A percentile compares a stretch with the other conserved stretches of the same genome.
These are phyloP conservation scores for Triplophysa bombifrons DNA, from an alignment of 2,797 vertebrate species.

Conservation along the genomic window DNA sequence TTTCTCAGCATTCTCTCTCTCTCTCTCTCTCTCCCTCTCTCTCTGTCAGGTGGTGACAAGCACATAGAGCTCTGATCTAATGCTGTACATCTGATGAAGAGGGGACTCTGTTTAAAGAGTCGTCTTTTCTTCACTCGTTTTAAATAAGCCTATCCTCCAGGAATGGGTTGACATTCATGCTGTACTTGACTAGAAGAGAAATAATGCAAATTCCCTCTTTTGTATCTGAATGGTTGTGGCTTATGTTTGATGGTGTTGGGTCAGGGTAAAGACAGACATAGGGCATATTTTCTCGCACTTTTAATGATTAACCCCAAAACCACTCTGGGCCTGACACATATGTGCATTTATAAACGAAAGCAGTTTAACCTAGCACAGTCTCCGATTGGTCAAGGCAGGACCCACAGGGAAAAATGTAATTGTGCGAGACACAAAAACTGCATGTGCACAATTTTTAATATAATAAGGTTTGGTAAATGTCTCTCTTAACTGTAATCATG, in stretches of 20 bases:
- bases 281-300: background rate
- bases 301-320: slow-evolving; percentile 2
- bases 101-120: slow-evolving; percentile 82
- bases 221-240: slow-evolving; percentile 14
- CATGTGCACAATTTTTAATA: slow-evolving; percentile 22
- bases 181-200: slow-evolving; percentile 51
- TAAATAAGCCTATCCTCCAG: slow-evolving; percentile 54
- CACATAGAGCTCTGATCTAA: slow-evolving; percentile 85
- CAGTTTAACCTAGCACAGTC: background rate
- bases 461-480: slow-evolving; percentile 9
- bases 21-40: slow-evolving; percentile 6
- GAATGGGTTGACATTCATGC: slow-evolving; percentile 51
- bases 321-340: background rate
- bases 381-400: background rate
- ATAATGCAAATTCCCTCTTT: slow-evolving; percentile 22
- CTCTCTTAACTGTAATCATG: slow-evolving; percentile 1
- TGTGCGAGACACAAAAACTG: background rate
- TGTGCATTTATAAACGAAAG: background rate
- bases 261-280: background rate
- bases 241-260: background rate
- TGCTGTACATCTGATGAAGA: slow-evolving; percentile 57
- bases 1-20: no score
- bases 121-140: slow-evolving; percentile 48
- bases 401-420: background rate
- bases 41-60: slow-evolving; percentile 71